Evolutionary conservation across 2,888 invertebrate species (phyloP), one percentile per base, ranked within the genome.

Genomic region (Agelastica alni): DNA sequence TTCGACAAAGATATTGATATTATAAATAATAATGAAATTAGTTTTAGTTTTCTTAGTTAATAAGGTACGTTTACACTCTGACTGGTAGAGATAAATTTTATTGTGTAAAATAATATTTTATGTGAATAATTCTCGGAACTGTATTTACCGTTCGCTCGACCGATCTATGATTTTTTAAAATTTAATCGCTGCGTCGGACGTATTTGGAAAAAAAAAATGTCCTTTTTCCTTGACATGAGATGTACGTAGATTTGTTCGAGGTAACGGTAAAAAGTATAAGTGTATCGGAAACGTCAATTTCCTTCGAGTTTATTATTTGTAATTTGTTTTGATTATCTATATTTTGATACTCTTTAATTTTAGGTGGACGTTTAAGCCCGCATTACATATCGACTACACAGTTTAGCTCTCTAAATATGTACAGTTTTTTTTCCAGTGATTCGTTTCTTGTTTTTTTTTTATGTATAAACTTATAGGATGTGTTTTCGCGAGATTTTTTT

Each of bases 371-470:
- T 62, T 58, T 54, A 65, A 60, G 65, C 68, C 70, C 65, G 68
- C 60, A 69, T 66, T 67, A 74, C 74, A 74, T 74, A 74, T 74
- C 74, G 73, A 72, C 67, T 70, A 66, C 71, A 63, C 66, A 61
- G 58, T 62, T 39, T 67, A 69, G 66, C 68, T 68, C 66, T 69
- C 68, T 71, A 67, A 62, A 67, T 69, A 66, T 70, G 66, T 67
- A 66, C 60, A 65, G 60, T 58, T 65, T 61, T 28, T 45, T 65
- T 61, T 18, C 61, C 61, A 59, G 56, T 58, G 56, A 62, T 61
- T 59, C 34, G 51, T 51, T 48, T 56, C 44, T 42, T 56, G 55
- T 60, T 59, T 61, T 62, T 63, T 57, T n/a, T n/a, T n/a, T n/a
- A n/a, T 61, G 58, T 65, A 43, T 60, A 51, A 59, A 60, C 34